Percentiles rank a stretch among this genome's conserved stretches.
Evolutionary conservation across 2,888 invertebrate species (phyloP).

Genomic region (Morpho achilles): DNA sequence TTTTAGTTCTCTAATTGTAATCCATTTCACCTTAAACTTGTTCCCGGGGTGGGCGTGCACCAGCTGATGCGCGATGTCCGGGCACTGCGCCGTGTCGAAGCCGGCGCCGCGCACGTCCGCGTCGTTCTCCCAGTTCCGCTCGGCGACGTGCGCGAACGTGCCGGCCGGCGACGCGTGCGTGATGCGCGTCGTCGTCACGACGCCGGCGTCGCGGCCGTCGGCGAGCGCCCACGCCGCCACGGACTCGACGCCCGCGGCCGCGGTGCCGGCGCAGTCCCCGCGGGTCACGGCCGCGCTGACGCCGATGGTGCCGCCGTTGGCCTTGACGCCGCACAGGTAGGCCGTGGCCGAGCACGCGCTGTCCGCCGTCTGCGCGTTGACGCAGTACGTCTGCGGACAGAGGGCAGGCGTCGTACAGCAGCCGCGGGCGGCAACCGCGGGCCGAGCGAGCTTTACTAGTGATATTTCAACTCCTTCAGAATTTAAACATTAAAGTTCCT

Average conservation of each 20-base stretch:
- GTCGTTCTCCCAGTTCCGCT: slow-evolving; percentile 85
- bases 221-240: slow-evolving; percentile 83
- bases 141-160: slow-evolving; percentile 81
- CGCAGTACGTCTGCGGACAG: slow-evolving; percentile 42
- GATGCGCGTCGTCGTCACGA: slow-evolving; percentile 87
- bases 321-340: slow-evolving; percentile 83
- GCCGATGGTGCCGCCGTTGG: slow-evolving; percentile 82
- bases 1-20: too few relatives aligned
- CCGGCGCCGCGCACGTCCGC: slow-evolving; percentile 57
- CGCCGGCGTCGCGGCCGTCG: slow-evolving; percentile 57
- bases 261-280: slow-evolving; percentile 78
- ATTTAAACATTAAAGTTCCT: too few relatives aligned
- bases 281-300: slow-evolving; percentile 81
- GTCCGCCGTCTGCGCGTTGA: slow-evolving; percentile 83
- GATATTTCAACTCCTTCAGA: too few relatives aligned
- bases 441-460: background rate
- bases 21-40: slow-evolving; percentile 79
- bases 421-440: too few relatives aligned
- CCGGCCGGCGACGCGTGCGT: slow-evolving; percentile 88
- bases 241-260: slow-evolving; percentile 74
- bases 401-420: too few relatives aligned
- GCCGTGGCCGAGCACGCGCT: slow-evolving; percentile 86
- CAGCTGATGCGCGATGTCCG: slow-evolving; percentile 86
- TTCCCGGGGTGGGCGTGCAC: slow-evolving; percentile 81
- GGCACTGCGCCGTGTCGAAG: slow-evolving; percentile 69